These are phyloP conservation scores for Stenotaenia linearis DNA, from an alignment of 2,888 invertebrate genomes.

Conservation along the genomic window DNA sequence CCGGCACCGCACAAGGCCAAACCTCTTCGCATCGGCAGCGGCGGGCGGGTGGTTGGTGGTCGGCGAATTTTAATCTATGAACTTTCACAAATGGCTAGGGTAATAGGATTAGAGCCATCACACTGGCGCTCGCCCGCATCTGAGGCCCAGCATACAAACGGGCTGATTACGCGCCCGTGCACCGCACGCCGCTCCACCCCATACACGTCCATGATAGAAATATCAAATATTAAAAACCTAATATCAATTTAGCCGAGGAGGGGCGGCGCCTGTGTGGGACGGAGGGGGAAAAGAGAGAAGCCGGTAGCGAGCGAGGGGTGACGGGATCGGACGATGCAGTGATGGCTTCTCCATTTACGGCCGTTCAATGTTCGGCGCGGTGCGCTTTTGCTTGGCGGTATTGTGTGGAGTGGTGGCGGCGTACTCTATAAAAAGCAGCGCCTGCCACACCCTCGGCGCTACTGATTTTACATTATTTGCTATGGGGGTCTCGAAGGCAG, in stretches of 20 bases:
- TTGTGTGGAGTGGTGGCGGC: not conserved
- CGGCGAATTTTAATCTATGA: conserved; percentile 33
- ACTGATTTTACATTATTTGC: not conserved
- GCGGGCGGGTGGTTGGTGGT: not conserved
- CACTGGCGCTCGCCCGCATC: not conserved
- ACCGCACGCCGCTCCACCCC: not conserved
- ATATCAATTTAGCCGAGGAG: conserved; percentile 36
- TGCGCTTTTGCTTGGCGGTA: not conserved
- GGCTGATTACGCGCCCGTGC: conserved; percentile 28
- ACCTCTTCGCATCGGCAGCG: too few species aligned
- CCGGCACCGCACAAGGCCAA: not conserved
- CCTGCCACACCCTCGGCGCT: not conserved
- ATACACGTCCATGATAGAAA: conserved; percentile 34
- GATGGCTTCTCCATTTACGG: not conserved
- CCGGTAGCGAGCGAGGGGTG: not conserved
- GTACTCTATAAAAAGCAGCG: not conserved
- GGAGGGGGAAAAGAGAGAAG: not conserved
- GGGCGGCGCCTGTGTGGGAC: not conserved
- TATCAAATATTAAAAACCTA: conserved; percentile 37
- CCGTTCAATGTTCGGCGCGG: conserved; percentile 24
- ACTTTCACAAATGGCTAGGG: conserved; percentile 33
- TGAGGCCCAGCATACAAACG: conserved; percentile 32
- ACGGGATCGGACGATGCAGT: not conserved
- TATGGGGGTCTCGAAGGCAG: not conserved
- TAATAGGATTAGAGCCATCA: conserved; percentile 32